These are phyloP conservation scores for Trichogramma pretiosum DNA, from an alignment of 1,140 invertebrate species.

Conservation along the genomic window DNA sequence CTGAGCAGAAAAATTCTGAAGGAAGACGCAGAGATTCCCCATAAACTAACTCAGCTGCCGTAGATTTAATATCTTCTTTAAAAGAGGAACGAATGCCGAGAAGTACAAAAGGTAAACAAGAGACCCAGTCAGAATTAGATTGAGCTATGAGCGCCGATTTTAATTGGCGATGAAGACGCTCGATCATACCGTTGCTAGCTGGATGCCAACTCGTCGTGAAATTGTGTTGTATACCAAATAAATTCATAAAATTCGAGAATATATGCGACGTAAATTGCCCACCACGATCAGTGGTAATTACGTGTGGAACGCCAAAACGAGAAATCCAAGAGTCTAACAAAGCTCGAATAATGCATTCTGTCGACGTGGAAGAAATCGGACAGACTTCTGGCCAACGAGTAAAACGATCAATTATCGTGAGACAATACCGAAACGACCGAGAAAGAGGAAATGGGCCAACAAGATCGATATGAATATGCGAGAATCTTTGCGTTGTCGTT, in stretches of 20 bases:
- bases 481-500: constrained; percentile 17
- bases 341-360: constrained; percentile 21
- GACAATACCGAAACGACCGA: constrained; percentile 26
- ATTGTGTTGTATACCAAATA: constrained; percentile 21
- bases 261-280: constrained; percentile 30
- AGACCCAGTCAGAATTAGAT: constrained; percentile 19
- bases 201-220: constrained; percentile 31
- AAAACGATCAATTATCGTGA: no score
- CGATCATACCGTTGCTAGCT: constrained; percentile 14
- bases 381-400: constrained; percentile 24
- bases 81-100: constrained; percentile 25
- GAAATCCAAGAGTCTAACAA: constrained; percentile 24
- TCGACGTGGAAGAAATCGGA: constrained; percentile 22
- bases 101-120: constrained; percentile 30
- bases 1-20: constrained; percentile 28
- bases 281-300: constrained; percentile 29
- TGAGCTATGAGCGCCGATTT: constrained; percentile 15
- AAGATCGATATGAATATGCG: constrained; percentile 26
- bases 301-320: constrained; percentile 23
- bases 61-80: constrained; percentile 25
- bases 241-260: constrained; percentile 19
- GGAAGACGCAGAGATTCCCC: no score
- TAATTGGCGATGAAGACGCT: constrained; percentile 15
- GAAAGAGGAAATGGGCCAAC: constrained; percentile 4
- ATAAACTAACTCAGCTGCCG: constrained; percentile 34